These are phyloP conservation scores for Cheilosia pagana DNA, from an alignment of 2,888 invertebrate species.

Conservation along the genomic window DNA sequence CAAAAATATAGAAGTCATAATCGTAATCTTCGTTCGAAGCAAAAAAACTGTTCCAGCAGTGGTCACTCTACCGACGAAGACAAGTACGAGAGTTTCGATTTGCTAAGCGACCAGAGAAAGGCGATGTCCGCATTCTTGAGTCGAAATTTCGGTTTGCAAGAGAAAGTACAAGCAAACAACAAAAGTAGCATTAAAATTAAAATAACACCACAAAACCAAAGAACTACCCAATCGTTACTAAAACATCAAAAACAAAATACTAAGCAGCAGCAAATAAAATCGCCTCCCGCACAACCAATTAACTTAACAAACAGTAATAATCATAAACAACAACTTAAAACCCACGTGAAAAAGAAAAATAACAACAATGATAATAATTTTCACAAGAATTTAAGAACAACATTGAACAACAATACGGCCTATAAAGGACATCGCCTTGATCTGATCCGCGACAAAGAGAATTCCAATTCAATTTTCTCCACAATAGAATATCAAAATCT, in stretches of 20 bases:
- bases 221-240: slow-evolving; percentile 79
- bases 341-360: slow-evolving; percentile 72
- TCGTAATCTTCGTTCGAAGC: slow-evolving; percentile 59
- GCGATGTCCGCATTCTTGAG: slow-evolving; percentile 80
- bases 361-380: slow-evolving; percentile 75
- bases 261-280: slow-evolving; percentile 83
- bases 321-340: slow-evolving; percentile 57
- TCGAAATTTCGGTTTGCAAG: slow-evolving; percentile 78
- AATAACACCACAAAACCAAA: slow-evolving; percentile 37
- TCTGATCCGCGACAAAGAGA: slow-evolving; percentile 77
- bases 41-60: slow-evolving; percentile 51
- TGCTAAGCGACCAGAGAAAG: slow-evolving; percentile 79
- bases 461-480: slow-evolving; percentile 80
- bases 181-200: slow-evolving; percentile 47
- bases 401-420: slow-evolving; percentile 70
- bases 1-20: slow-evolving; percentile 60
- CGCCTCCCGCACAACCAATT: slow-evolving; percentile 83
- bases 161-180: slow-evolving; percentile 77
- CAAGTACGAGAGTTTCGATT: slow-evolving; percentile 63
- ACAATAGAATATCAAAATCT: slow-evolving; percentile 83
- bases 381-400: slow-evolving; percentile 76
- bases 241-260: slow-evolving; percentile 76
- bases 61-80: slow-evolving; percentile 61
- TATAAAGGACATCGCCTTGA: slow-evolving; percentile 79
- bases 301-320: slow-evolving; percentile 78